Conservation (phyloP, 2,888 invertebrate species). For the Ophion ellenae region DNA sequence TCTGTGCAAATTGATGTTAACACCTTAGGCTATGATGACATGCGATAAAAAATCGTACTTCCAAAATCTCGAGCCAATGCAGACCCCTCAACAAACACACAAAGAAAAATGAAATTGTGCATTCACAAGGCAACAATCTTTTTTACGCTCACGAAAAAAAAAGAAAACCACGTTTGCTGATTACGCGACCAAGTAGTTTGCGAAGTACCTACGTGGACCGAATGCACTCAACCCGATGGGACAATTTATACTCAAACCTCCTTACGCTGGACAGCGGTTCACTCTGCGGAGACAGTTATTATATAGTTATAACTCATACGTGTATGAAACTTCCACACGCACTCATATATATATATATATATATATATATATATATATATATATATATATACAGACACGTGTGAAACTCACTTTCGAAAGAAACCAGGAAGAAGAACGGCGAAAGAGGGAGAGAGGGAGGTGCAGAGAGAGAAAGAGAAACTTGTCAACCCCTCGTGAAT, state of each 20-base stretch:
- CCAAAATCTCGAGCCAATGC: no score
- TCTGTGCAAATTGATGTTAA: no score
- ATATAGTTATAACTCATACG: conserved; percentile 1
- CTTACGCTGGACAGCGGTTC: not conserved
- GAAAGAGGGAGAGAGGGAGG: conserved; percentile 12
- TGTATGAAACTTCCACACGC: not conserved
- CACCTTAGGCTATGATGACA: no score
- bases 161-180: no score
- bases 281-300: conserved; percentile 3
- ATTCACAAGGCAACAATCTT: no score
- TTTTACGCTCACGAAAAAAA: no score
- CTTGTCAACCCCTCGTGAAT: conserved; percentile 62
- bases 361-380: not conserved
- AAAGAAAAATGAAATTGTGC: no score
- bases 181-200: not conserved
- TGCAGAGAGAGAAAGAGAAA: conserved; percentile 10
- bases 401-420: conserved; percentile 50
- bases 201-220: not conserved
- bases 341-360: not conserved
- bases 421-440: conserved; percentile 20
- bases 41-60: no score
- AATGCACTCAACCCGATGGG: conserved; percentile 24
- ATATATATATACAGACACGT: conserved; percentile 12
- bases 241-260: conserved; percentile 54
- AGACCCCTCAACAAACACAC: no score